Base-by-base conservation (phyloP, 2,888 invertebrate species). In the Xylota segnis region DNA sequence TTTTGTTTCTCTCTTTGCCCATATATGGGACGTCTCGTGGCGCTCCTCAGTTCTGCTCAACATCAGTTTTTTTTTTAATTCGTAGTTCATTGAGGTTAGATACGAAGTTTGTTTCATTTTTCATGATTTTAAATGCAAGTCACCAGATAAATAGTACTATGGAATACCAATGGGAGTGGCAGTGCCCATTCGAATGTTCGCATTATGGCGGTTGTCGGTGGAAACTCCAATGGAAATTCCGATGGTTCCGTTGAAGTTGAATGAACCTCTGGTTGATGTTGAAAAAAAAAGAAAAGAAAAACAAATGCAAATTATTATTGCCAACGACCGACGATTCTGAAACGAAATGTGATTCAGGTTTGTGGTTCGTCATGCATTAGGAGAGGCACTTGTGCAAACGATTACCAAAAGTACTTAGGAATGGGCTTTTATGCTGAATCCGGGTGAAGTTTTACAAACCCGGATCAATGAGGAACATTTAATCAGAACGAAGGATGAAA, bases 171-270 rank as follows among this genome's bases (percentile, higher is more conserved):
- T 56, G 71, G 82, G 83, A 78, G 83, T 83, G 83, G 66, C 72
- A 72, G 61, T 77, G 83, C 83, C 78, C 68, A 78, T 83, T 78
- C 74, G 10, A 56, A 66, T 66, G 72, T 43, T 72, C 32, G 16
- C 23, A 72, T 78, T 72, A 78, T 83, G 47, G 37, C 4, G 29
- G 32, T 29, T 12, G 45, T 71, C 27, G 65, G 29, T 78, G 70
- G 27, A 63, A 68, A 70, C 59, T 32, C 52, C 14, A 47, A 74
- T 72, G 45, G 54, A 72, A 83, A 83, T 74, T 74, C 61, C 59
- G 52, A 66, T 59, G 52, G 32, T 50, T 76, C 45, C 50, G 71
- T 77, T 72, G 43, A 40, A 70, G 78, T 78, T 83, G 63, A 83
- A 74, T 12, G 78, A 74, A 83, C 78, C 16, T 34, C 23, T 43